phyloP scores from a whole-genome alignment of 2,113 vertebrate species.

The Scytalopus superciliaris region DNA sequence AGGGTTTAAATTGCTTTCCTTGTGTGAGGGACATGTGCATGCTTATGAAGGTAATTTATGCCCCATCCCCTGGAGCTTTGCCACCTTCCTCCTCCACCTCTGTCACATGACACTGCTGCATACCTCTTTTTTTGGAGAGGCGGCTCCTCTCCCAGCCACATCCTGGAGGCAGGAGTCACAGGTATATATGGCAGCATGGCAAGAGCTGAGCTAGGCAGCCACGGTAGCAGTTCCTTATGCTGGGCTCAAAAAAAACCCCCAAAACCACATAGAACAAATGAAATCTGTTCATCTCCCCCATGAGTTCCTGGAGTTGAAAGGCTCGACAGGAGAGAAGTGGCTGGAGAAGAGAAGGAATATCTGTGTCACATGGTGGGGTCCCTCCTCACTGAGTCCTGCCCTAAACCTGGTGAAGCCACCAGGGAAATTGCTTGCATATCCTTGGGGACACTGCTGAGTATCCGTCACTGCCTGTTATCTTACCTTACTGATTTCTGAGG shows the following conservation, averaged over 20 bases:
- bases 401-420: neutral
- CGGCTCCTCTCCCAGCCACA: neutral
- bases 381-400: neutral
- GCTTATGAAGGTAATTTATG: neutral
- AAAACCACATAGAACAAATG: neutral
- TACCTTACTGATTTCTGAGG: neutral
- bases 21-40: neutral
- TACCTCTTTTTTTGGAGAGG: neutral
- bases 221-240: neutral
- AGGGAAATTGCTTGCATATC: neutral
- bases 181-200: neutral
- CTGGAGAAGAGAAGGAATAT: neutral
- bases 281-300: neutral
- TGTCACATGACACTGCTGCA: neutral
- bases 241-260: neutral
- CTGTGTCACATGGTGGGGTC: rapidly evolving
- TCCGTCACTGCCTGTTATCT: neutral
- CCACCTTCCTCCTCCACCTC: neutral
- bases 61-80: neutral
- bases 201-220: neutral
- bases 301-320: neutral
- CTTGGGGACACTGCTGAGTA: neutral
- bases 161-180: neutral
- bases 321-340: neutral
- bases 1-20: neutral